Percentiles rank a stretch among this genome's conserved stretches.
These are phyloP conservation scores for Gymnodraco acuticeps DNA, from an alignment of 2,797 vertebrate species.

Conservation along the genomic window DNA sequence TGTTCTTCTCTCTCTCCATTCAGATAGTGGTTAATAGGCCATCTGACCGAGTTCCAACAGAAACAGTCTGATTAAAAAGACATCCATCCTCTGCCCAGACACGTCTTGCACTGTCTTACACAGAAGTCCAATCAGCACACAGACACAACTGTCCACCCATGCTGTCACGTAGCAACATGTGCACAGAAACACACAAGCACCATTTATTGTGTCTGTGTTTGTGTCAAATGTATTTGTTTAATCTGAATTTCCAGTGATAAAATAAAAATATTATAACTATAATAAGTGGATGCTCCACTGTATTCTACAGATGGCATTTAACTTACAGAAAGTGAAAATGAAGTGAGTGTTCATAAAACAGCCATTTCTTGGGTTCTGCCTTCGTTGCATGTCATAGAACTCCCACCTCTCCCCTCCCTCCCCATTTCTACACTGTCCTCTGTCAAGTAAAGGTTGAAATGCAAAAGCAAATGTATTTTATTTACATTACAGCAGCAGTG, in stretches of 20 bases:
- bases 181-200: slow-evolving; percentile 25
- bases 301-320: too few relatives aligned
- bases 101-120: slow-evolving; percentile 47
- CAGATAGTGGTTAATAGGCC: slow-evolving; percentile 69
- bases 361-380: too few relatives aligned
- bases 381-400: too few relatives aligned
- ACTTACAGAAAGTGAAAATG: too few relatives aligned
- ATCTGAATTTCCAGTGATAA: slow-evolving; percentile 22
- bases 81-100: slow-evolving; percentile 65
- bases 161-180: slow-evolving; percentile 39
- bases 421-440: too few relatives aligned
- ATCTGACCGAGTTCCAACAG: slow-evolving; percentile 74
- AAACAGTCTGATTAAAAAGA: slow-evolving; percentile 79
- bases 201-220: neutral
- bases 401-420: too few relatives aligned
- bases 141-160: slow-evolving; percentile 23
- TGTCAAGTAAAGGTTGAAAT: too few relatives aligned
- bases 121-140: slow-evolving; percentile 59
- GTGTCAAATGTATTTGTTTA: slow-evolving; percentile 25
- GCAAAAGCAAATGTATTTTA: neutral
- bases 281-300: neutral
- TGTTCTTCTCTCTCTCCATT: slow-evolving; percentile 42
- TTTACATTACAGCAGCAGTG: slow-evolving; percentile 4
- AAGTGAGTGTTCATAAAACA: too few relatives aligned
- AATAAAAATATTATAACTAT: neutral